phyloP scores from a whole-genome alignment of 2,113 vertebrate genomes.

The Corythaixoides concolor region DNA sequence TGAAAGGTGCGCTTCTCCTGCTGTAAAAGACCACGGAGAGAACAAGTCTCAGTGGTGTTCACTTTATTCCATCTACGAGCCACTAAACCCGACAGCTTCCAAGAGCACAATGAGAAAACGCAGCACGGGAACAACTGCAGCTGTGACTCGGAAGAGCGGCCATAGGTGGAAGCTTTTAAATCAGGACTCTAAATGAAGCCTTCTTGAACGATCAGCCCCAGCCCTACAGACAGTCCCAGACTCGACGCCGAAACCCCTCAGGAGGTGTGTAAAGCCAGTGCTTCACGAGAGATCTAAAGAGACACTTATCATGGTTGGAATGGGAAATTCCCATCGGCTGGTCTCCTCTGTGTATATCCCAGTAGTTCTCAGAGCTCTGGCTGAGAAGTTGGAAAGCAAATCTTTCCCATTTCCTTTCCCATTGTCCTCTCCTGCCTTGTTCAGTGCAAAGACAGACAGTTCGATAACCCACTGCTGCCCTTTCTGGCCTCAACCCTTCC shows the following conservation, averaged over 20 bases:
- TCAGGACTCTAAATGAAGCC: background rate
- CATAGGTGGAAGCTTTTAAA: background rate
- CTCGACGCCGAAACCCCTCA: background rate
- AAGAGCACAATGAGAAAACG: background rate
- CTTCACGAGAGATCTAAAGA: background rate
- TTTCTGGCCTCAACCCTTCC: background rate
- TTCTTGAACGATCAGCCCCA: background rate
- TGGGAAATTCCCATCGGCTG: background rate
- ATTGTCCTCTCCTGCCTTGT: background rate
- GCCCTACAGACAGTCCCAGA: background rate
- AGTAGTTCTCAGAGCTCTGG: background rate
- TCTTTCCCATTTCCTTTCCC: background rate
- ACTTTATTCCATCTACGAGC: background rate
- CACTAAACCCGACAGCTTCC: too few species aligned
- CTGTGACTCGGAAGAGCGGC: background rate
- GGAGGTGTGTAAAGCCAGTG: background rate
- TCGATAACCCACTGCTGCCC: background rate
- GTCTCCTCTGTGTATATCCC: background rate
- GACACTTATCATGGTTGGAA: background rate
- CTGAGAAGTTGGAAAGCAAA: background rate
- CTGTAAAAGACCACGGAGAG: background rate
- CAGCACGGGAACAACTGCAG: background rate
- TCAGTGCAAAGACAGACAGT: background rate
- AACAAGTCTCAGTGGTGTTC: background rate
- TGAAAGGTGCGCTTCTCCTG: background rate